Percentiles rank a stretch among this genome's conserved stretches.
phyloP scores from a whole-genome alignment of 1,140 invertebrate species.

The Atta texana region DNA sequence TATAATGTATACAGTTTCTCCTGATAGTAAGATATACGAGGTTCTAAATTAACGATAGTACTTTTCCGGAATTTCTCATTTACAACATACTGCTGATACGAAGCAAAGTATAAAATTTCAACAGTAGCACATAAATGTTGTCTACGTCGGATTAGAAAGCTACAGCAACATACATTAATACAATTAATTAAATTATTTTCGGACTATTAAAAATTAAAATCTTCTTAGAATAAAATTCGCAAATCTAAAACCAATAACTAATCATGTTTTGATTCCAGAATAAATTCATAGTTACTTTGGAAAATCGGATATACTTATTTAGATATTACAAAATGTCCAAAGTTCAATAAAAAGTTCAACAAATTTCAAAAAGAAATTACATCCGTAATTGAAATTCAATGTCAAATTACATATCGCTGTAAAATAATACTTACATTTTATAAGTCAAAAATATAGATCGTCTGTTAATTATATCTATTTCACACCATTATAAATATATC shows the following conservation, averaged over 20 bases:
- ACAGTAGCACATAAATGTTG: not conserved
- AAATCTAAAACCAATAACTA: slow-evolving; percentile 11
- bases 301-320: not conserved
- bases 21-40: not conserved
- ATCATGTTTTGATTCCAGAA: not conserved
- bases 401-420: not conserved
- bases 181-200: slow-evolving; percentile 23
- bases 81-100: not conserved
- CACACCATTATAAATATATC: not conserved
- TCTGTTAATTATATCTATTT: not conserved
- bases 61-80: slow-evolving; percentile 18
- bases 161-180: not conserved
- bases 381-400: not conserved
- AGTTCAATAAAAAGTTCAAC: not conserved
- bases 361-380: not conserved
- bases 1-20: not conserved
- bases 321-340: not conserved
- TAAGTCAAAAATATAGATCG: not conserved
- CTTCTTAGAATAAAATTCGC: not conserved
- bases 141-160: not conserved
- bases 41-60: not conserved
- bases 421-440: slow-evolving; percentile 10
- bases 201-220: not conserved
- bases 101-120: slow-evolving; percentile 8
- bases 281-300: not conserved